Conservation (phyloP, 1,140 invertebrate genomes). For the Pemphigus obesinymphae region DNA sequence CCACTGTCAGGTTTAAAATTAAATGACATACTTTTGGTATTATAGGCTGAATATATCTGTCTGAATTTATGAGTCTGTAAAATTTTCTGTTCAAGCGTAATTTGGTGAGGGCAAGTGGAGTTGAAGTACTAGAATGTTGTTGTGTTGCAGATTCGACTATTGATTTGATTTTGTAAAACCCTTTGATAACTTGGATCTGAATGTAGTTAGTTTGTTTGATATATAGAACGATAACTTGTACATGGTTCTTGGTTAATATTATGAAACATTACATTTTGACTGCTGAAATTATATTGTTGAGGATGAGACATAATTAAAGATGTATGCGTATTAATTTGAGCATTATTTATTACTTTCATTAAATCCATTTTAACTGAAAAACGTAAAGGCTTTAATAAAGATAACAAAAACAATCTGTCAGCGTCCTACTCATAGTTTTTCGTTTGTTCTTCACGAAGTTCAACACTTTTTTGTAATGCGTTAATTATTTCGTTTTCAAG, state of each 20-base stretch:
- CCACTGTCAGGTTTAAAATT: background rate
- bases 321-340: background rate
- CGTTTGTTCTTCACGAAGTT: background rate
- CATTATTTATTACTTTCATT: constrained; percentile 5
- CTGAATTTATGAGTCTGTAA: background rate
- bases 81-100: background rate
- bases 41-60: background rate
- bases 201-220: background rate
- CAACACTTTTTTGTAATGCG: background rate
- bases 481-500: constrained; percentile 1
- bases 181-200: background rate
- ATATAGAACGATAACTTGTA: background rate
- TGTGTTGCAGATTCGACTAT: background rate
- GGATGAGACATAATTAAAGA: background rate
- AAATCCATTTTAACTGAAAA: constrained; percentile 8
- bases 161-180: background rate
- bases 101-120: background rate
- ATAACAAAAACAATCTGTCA: constrained; percentile 1
- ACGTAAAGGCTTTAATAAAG: background rate
- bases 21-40: background rate
- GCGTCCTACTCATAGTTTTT: background rate
- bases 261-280: background rate
- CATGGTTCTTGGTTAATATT: too few species aligned
- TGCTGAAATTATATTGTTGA: background rate
- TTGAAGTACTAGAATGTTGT: background rate